Evolutionary conservation across 2,113 vertebrate species (phyloP).

Genomic region (Lagopus leucura): DNA sequence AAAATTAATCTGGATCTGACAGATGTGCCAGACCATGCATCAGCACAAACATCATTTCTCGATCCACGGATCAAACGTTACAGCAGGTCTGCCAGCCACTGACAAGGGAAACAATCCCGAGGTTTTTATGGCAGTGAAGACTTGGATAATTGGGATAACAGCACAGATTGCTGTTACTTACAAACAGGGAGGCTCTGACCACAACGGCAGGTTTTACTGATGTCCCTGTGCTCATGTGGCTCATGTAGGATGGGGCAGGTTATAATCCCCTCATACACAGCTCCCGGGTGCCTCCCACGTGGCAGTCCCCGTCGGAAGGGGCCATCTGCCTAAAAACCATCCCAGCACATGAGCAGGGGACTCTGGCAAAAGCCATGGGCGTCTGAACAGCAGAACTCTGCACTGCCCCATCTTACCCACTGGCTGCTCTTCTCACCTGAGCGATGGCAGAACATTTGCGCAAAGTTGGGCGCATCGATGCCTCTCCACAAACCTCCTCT

Average conservation of each 20-base stretch:
- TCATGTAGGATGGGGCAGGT: rapidly evolving
- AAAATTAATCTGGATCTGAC: neutral
- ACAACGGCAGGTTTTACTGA: neutral
- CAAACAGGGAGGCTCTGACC: neutral
- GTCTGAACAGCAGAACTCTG: neutral
- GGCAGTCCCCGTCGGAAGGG: rapidly evolving
- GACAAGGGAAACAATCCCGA: neutral
- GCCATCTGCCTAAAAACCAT: neutral
- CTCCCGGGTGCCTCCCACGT: neutral
- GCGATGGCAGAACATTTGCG: neutral
- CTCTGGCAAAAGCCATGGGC: rapidly evolving
- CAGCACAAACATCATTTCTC: neutral
- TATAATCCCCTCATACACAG: neutral
- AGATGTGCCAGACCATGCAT: neutral
- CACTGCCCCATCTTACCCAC: rapidly evolving
- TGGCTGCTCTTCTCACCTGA: neutral
- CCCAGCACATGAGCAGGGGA: rapidly evolving
- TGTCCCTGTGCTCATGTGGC: rapidly evolving
- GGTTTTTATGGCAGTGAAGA: neutral
- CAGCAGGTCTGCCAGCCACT: neutral
- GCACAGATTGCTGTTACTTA: neutral
- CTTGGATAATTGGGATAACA: neutral
- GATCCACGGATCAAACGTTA: neutral
- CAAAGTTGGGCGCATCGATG: neutral
- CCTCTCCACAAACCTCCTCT: neutral